These are phyloP conservation scores for Acanthaster planci DNA, from an alignment of 35 echinoderm and acorn worm species.

Conservation along the genomic window DNA sequence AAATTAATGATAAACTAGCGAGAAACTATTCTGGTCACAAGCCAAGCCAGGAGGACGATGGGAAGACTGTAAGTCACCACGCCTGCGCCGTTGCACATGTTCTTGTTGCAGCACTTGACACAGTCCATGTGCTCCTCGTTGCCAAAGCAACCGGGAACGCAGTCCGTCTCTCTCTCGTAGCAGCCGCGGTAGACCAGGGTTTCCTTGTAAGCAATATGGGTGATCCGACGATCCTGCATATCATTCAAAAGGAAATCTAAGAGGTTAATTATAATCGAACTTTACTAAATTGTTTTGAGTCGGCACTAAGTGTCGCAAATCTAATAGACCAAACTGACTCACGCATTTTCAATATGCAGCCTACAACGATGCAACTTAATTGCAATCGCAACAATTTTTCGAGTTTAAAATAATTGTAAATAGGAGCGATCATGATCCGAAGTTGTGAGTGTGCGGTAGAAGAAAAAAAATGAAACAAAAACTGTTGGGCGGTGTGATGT, in stretches of 20 bases:
- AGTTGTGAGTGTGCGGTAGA: too few species aligned
- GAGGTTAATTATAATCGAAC: too few species aligned
- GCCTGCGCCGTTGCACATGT: slow-evolving; percentile 47
- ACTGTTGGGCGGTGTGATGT: too few species aligned
- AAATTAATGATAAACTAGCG: not conserved
- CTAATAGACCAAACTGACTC: too few species aligned
- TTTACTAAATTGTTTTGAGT: too few species aligned
- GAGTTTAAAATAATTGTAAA: too few species aligned
- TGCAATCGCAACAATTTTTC: too few species aligned
- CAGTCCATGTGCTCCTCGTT: slow-evolving; percentile 9
- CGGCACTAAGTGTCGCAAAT: too few species aligned
- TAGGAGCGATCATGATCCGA: too few species aligned
- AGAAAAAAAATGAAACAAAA: too few species aligned
- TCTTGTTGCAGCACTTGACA: slow-evolving; percentile 34
- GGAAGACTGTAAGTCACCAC: slow-evolving; percentile 23
- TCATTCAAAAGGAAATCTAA: not conserved
- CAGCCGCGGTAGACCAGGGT: slow-evolving; percentile 14
- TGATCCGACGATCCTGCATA: not conserved
- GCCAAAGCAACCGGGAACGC: slow-evolving; percentile 39
- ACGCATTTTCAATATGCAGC: too few species aligned
- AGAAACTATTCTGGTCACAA: not conserved
- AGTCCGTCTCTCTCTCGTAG: slow-evolving; percentile 31
- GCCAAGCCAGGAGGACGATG: slow-evolving; percentile 24
- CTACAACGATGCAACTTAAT: too few species aligned
- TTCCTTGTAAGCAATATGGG: not conserved